These are phyloP conservation scores for Parnassius smintheus DNA, from an alignment of 2,888 invertebrate species.

Conservation along the genomic window DNA sequence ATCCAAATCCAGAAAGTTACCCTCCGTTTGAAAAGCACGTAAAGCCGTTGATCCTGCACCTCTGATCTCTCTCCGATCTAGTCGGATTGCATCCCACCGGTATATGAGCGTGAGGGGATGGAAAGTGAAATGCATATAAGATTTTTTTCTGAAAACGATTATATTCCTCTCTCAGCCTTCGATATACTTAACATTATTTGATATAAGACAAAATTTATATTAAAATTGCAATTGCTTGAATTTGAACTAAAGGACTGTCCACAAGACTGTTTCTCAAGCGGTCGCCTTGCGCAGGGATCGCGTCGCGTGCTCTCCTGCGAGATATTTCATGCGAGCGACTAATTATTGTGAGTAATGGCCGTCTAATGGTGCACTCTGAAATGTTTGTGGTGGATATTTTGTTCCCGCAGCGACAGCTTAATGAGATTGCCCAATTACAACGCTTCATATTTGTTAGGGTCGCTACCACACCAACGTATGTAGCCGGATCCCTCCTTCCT, in stretches of 20 bases:
- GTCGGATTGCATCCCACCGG: no score
- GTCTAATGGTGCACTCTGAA: slow-evolving; percentile 47
- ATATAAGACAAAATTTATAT: no score
- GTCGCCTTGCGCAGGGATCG: not conserved
- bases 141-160: no score
- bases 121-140: no score
- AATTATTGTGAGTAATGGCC: slow-evolving; percentile 55
- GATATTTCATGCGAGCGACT: slow-evolving; percentile 36
- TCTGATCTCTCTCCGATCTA: no score
- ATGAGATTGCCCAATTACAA: slow-evolving; percentile 51
- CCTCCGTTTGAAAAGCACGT: no score
- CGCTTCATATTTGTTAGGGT: slow-evolving; percentile 34
- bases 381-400: slow-evolving; percentile 48
- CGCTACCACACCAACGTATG: slow-evolving; percentile 21
- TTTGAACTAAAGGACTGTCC: not conserved
- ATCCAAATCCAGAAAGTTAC: no score
- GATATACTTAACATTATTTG: no score
- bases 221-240: no score
- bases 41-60: no score
- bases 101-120: no score
- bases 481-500: not conserved
- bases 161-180: no score
- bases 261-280: not conserved
- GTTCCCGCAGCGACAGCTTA: slow-evolving; percentile 41
- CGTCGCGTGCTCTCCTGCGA: slow-evolving; percentile 1